phyloP scores from a whole-genome alignment of 2,888 invertebrate species.

The Acronicta alni region DNA sequence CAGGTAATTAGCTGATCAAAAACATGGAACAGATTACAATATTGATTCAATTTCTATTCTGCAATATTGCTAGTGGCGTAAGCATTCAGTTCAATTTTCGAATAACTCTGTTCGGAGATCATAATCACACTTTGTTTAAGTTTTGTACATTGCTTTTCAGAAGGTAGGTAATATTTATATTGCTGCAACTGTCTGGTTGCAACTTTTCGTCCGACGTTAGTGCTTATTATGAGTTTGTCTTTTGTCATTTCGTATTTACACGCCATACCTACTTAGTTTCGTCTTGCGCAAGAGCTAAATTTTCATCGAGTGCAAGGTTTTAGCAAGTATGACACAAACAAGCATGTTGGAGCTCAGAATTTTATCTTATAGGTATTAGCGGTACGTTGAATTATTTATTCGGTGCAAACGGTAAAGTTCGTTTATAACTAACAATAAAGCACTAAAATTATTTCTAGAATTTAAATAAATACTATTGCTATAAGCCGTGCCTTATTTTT shows the following conservation, averaged over 20 bases:
- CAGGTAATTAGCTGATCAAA: slow-evolving; percentile 21
- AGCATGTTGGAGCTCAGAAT: slow-evolving; percentile 9
- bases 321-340: slow-evolving; percentile 5
- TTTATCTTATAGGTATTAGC: slow-evolving; percentile 18
- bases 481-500: slow-evolving; percentile 20
- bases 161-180: background rate
- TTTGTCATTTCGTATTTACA: slow-evolving; percentile 8
- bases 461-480: slow-evolving; percentile 38
- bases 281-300: background rate
- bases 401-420: slow-evolving; percentile 14
- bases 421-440: slow-evolving; percentile 26
- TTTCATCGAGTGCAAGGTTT: slow-evolving; percentile 32
- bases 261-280: background rate
- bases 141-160: background rate
- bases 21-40: slow-evolving; percentile 15
- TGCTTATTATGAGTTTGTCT: slow-evolving; percentile 5
- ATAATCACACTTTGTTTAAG: background rate
- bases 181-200: background rate
- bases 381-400: slow-evolving; percentile 9
- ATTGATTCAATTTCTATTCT: slow-evolving; percentile 22
- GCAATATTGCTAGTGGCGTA: slow-evolving; percentile 1
- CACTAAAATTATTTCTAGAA: slow-evolving; percentile 34
- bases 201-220: background rate
- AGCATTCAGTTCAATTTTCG: background rate
- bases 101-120: background rate